Conservation (phyloP, 2,888 invertebrate genomes). For the Chalcis sispes region DNA sequence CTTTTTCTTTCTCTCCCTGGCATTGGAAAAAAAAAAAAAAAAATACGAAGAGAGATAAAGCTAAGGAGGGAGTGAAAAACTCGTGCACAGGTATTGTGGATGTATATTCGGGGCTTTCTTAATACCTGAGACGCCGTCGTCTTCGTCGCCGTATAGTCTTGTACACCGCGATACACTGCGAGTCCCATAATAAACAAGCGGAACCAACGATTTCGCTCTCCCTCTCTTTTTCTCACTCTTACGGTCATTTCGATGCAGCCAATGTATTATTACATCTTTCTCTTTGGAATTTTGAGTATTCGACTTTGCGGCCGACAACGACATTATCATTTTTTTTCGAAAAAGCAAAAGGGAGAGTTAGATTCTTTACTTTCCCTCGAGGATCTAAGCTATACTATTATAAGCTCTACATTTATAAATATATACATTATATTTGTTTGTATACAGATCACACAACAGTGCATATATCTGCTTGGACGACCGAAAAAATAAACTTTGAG, state of each 20-base stretch:
- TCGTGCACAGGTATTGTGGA: constrained; percentile 31
- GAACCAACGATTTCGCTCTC: constrained; percentile 22
- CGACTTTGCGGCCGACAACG: constrained; percentile 15
- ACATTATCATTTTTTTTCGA: constrained; percentile 38
- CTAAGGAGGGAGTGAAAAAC: not conserved
- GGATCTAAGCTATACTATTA: constrained; percentile 20
- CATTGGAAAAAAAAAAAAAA: not conserved
- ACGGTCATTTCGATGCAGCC: constrained; percentile 28
- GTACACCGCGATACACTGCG: too few species aligned
- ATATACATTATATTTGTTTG: not conserved
- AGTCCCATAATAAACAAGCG: constrained; percentile 33
- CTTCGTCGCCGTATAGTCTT: too few species aligned
- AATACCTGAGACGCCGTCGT: constrained; percentile 21
- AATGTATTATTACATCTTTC: constrained; percentile 39
- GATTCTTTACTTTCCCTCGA: constrained; percentile 41
- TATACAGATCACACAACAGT: not conserved
- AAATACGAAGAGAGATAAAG: constrained; percentile 6
- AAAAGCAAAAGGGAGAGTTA: constrained; percentile 5
- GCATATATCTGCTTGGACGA: not conserved
- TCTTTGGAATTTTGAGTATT: constrained; percentile 18
- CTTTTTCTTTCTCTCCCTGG: constrained; percentile 19
- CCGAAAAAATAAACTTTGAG: constrained; percentile 14
- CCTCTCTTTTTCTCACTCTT: not conserved
- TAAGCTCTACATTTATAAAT: constrained; percentile 35
- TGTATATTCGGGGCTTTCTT: constrained; percentile 8